Evolutionary conservation across 2,888 invertebrate species (phyloP), one percentile per base, ranked within the genome.

Genomic region (Tetranychus piercei): DNA sequence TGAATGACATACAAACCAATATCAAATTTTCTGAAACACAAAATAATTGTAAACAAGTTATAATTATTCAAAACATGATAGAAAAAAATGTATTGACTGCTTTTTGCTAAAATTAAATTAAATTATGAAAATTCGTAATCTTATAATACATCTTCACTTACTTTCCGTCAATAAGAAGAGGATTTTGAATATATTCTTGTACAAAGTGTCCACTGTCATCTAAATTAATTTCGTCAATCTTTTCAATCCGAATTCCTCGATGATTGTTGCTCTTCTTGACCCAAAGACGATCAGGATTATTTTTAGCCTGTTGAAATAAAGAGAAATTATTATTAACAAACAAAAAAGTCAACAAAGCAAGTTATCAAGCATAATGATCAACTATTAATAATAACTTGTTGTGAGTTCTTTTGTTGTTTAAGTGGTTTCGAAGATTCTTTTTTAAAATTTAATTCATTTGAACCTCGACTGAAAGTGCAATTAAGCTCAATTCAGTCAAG

Each of bases 181-280:
- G 96, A 77, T 88, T 89, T 78, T 89, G 88, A 34, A 97, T 86
- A 82, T 89, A 97, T 82, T 94, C 90, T 81, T 96, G 96, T 3
- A 96, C 87, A 82, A 97, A 97, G 74, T 88, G 89, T 74, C 88
- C 89, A 55, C 86, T 86, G 70, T 85, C 84, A 20, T 85, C 83
- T 75, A 92, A 83, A 82, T 93, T 87, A 72, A 94, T 85, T 74
- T 89, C 87, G 6, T 86, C 83, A 69, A 89, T 84, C 77, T 87
- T 86, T 79, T 87, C 87, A 75, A 97, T 88, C 80, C 86, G 85
- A 73, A 97, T 92, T 74, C 92, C 90, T 78, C 97, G 85, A 81
- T 97, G 97, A 79, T 89, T 88, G 82, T 93, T 95, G 80, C 90
- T 89, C 82, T 97, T 97, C 81, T 92, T 89, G 43, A 97, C 90